Evolutionary conservation across 2,888 invertebrate species (phyloP).

Genomic region (Watsonalla cultraria): DNA sequence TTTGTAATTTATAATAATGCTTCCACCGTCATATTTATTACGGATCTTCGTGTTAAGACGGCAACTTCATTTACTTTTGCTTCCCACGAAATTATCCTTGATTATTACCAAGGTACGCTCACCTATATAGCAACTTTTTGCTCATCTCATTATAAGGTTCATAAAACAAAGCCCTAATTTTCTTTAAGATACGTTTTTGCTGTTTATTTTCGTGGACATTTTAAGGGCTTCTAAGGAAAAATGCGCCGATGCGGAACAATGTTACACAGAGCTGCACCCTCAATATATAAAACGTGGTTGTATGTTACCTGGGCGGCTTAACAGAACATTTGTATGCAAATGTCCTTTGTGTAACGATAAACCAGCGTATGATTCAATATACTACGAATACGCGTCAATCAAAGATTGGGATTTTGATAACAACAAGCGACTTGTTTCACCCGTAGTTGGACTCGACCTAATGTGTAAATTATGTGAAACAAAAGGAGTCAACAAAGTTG

Average conservation of each 20-base stretch:
- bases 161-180: neutral
- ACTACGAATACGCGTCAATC: conserved; percentile 44
- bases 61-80: neutral
- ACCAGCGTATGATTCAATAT: conserved; percentile 34
- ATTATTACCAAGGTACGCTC: neutral
- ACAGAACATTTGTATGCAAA: conserved; percentile 57
- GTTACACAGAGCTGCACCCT: conserved; percentile 51
- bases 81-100: neutral
- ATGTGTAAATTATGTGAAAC: conserved; percentile 55
- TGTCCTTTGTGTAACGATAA: conserved; percentile 63
- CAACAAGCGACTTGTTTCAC: conserved; percentile 30
- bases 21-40: too few species aligned
- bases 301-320: conserved; percentile 34
- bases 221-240: conserved; percentile 28
- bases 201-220: too few species aligned
- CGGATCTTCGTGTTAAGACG: neutral
- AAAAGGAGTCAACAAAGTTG: conserved; percentile 29
- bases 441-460: conserved; percentile 31
- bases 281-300: conserved; percentile 55
- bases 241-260: conserved; percentile 40
- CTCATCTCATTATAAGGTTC: neutral
- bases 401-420: conserved; percentile 59
- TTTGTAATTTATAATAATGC: neutral
- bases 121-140: neutral
- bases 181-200: neutral